A percentile compares a stretch with the other conserved stretches of the same genome.
Conservation (phyloP, 2,797 vertebrate genomes). For the Paguma larvata region DNA sequence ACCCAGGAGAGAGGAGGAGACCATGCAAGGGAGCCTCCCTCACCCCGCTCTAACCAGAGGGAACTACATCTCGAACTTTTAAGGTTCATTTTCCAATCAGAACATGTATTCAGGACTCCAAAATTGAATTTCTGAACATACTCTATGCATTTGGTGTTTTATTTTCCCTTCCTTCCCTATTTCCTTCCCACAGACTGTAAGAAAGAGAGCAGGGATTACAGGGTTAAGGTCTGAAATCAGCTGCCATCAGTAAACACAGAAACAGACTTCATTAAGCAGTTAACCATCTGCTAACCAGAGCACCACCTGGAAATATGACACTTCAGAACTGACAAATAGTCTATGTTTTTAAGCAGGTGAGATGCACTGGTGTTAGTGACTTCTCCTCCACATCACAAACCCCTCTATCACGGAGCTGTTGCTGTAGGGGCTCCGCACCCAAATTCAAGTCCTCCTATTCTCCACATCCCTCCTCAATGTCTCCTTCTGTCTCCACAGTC, state of each 20-base stretch:
- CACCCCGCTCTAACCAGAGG: background rate
- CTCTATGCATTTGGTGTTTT: background rate
- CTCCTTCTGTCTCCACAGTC: background rate
- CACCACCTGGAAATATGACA: background rate
- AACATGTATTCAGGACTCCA: background rate
- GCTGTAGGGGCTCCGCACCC: background rate
- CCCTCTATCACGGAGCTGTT: fast-evolving
- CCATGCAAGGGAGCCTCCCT: fast-evolving
- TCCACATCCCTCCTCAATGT: fast-evolving
- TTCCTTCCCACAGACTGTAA: background rate
- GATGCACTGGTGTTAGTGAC: background rate
- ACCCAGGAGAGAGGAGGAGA: background rate
- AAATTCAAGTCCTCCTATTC: background rate
- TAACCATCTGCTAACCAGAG: constrained; percentile 63
- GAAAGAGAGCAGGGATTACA: background rate
- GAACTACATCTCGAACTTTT: background rate
- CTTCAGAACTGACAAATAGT: background rate
- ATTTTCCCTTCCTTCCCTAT: background rate
- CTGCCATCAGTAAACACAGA: background rate
- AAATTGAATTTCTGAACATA: background rate
- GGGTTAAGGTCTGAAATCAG: background rate
- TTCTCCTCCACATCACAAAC: background rate
- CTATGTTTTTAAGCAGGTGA: background rate
- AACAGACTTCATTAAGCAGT: constrained; percentile 38
- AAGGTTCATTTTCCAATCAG: background rate